Percentiles rank a stretch among this genome's conserved stretches.
phyloP scores from a whole-genome alignment of 2,113 vertebrate genomes.

The Scolopax mira region DNA sequence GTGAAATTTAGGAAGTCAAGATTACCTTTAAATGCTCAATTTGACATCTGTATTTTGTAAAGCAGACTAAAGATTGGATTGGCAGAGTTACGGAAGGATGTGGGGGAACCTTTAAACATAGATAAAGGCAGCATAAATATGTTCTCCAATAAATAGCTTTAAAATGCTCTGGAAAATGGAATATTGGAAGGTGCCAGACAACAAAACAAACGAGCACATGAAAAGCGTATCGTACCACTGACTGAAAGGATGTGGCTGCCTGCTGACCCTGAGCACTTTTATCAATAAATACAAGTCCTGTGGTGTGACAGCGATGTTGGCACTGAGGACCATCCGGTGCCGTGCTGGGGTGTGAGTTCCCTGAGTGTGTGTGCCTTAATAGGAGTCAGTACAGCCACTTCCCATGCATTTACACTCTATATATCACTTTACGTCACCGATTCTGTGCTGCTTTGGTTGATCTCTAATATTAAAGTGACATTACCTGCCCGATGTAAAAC shows the following conservation, averaged over 20 bases:
- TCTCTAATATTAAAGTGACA: neutral
- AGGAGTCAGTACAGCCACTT: neutral
- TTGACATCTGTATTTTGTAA: neutral
- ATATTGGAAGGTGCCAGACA: neutral
- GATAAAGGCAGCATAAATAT: neutral
- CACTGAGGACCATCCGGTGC: neutral
- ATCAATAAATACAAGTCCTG: neutral
- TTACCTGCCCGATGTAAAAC: neutral
- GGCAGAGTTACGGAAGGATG: neutral
- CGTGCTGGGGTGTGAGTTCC: rapidly evolving
- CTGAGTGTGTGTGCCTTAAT: rapidly evolving
- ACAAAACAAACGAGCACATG: neutral
- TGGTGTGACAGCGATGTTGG: neutral
- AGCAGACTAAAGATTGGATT: neutral
- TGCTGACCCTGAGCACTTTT: neutral
- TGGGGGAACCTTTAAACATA: neutral
- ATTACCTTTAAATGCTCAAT: neutral
- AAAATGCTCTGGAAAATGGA: neutral
- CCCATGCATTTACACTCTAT: rapidly evolving
- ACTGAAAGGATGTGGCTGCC: neutral
- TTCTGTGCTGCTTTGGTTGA: no score
- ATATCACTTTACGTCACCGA: rapidly evolving
- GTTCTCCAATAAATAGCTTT: neutral
- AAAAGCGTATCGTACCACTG: neutral
- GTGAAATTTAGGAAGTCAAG: neutral